phyloP scores from a whole-genome alignment of 2,113 vertebrate species.

The Romanogobio albipinnatus region DNA sequence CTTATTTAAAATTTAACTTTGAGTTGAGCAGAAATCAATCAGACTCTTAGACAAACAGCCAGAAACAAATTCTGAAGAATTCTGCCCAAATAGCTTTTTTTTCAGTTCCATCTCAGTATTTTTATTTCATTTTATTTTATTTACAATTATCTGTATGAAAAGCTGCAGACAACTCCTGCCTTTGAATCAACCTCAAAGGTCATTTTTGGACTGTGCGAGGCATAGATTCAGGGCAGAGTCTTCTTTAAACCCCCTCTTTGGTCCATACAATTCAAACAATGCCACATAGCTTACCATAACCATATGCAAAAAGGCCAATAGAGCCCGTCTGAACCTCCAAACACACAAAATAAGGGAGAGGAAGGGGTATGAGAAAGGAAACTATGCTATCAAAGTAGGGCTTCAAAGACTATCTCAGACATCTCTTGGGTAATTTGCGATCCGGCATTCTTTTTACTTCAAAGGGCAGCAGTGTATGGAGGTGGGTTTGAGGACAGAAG shows the following conservation, averaged over 20 bases:
- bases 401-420: constrained; percentile 93
- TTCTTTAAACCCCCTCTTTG: constrained; percentile 32
- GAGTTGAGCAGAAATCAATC: neutral
- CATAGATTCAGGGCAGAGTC: constrained; percentile 32
- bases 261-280: constrained; percentile 42
- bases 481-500: constrained; percentile 67
- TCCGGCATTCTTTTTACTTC: constrained; percentile 95
- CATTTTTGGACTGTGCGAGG: neutral
- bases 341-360: constrained; percentile 55
- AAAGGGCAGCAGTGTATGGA: constrained; percentile 87
- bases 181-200: constrained; percentile 35
- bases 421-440: constrained; percentile 98
- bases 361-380: constrained; percentile 71
- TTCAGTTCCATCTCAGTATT: neutral
- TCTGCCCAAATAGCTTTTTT: neutral
- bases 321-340: constrained; percentile 5
- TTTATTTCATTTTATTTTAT: neutral
- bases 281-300: constrained; percentile 38
- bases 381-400: constrained; percentile 92
- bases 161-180: constrained; percentile 4
- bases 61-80: neutral
- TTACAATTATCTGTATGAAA: neutral
- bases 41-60: neutral
- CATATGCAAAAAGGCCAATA: constrained; percentile 24
- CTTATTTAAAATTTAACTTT: neutral